Evolutionary conservation across 1,140 invertebrate species (phyloP).

Genomic region (Papilio xuthus): DNA sequence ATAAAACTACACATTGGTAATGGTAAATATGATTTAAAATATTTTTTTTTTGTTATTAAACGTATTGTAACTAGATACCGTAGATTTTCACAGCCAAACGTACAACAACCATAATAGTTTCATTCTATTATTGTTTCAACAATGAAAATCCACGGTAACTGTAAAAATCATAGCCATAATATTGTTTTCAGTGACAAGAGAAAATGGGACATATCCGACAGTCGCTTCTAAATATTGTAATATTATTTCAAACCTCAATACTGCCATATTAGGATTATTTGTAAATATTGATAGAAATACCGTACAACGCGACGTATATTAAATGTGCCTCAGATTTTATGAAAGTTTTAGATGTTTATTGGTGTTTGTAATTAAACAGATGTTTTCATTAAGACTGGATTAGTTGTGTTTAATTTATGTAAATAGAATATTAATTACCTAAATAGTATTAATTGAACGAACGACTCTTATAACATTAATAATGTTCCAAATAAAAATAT

Average conservation of each 20-base stretch:
- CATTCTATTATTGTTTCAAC: too few relatives aligned
- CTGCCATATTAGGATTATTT: constrained; percentile 76
- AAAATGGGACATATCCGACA: neutral
- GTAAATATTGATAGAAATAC: constrained; percentile 65
- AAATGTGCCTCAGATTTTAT: constrained; percentile 77
- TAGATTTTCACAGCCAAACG: too few relatives aligned
- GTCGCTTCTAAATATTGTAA: constrained; percentile 39
- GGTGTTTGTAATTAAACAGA: constrained; percentile 48
- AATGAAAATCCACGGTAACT: neutral
- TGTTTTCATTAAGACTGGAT: constrained; percentile 55
- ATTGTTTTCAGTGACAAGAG: neutral
- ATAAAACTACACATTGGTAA: too few relatives aligned
- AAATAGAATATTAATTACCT: constrained; percentile 30
- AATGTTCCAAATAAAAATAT: constrained; percentile 12
- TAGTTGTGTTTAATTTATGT: constrained; percentile 40
- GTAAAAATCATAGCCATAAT: neutral
- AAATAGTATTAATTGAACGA: constrained; percentile 25
- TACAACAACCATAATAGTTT: too few relatives aligned
- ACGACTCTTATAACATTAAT: neutral
- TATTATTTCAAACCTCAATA: constrained; percentile 66
- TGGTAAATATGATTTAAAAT: too few relatives aligned
- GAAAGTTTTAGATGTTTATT: constrained; percentile 61
- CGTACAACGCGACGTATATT: constrained; percentile 67
- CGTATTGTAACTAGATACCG: too few relatives aligned
- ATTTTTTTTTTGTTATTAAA: too few relatives aligned